Evolutionary conservation across 2,888 invertebrate species (phyloP).

Genomic region (Podotricha telesiphe): DNA sequence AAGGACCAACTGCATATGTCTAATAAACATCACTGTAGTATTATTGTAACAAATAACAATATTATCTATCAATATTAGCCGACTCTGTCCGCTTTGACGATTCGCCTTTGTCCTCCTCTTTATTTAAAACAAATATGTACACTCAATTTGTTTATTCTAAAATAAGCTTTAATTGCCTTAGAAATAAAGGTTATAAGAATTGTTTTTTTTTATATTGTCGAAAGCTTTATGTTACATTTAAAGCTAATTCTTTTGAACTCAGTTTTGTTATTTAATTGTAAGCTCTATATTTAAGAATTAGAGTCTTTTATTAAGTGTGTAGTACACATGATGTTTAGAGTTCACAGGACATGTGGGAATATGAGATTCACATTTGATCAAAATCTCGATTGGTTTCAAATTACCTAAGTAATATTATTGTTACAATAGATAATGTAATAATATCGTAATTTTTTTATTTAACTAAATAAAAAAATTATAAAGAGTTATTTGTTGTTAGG

Average conservation of each 20-base stretch:
- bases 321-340: slow-evolving; percentile 55
- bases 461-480: too few species aligned
- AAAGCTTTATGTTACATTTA: slow-evolving; percentile 34
- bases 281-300: not conserved
- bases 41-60: slow-evolving; percentile 62
- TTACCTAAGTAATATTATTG: slow-evolving; percentile 34
- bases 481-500: slow-evolving; percentile 18
- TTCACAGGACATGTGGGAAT: slow-evolving; percentile 70
- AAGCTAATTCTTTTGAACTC: slow-evolving; percentile 13
- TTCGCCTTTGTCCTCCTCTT: slow-evolving; percentile 55
- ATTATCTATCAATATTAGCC: slow-evolving; percentile 78
- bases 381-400: slow-evolving; percentile 49
- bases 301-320: not conserved
- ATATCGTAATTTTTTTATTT: slow-evolving; percentile 5
- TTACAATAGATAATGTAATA: slow-evolving; percentile 23
- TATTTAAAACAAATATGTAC: slow-evolving; percentile 28
- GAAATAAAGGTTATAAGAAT: not conserved
- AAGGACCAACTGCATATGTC: slow-evolving; percentile 47
- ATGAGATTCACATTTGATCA: slow-evolving; percentile 61
- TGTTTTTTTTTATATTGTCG: slow-evolving; percentile 15
- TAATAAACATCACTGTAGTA: slow-evolving; percentile 50
- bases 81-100: slow-evolving; percentile 51
- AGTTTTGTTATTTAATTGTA: slow-evolving; percentile 10
- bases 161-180: not conserved
- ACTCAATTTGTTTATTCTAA: slow-evolving; percentile 8